A percentile compares a stretch with the other conserved stretches of the same genome.
These are phyloP conservation scores for Aquatica leii DNA, from an alignment of 2,888 invertebrate species.

Conservation along the genomic window DNA sequence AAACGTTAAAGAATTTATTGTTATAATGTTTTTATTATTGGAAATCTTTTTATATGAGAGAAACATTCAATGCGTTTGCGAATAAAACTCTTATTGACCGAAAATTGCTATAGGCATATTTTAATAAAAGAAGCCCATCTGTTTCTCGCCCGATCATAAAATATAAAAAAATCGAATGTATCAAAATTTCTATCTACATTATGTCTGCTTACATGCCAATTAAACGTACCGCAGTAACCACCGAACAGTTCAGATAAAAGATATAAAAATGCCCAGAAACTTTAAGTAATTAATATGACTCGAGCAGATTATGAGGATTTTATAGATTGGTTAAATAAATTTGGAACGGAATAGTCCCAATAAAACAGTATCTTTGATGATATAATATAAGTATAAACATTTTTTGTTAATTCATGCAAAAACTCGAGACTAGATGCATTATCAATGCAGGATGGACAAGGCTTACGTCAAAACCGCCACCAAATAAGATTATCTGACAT, in stretches of 20 bases:
- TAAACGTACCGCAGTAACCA: constrained; percentile 28
- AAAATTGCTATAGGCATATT: too few relatives aligned
- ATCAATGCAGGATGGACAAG: constrained; percentile 45
- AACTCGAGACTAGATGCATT: constrained; percentile 42
- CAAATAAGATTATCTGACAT: constrained; percentile 55
- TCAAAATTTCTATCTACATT: constrained; percentile 17
- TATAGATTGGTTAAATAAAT: constrained; percentile 36
- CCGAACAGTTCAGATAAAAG: constrained; percentile 31
- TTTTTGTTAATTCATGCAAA: constrained; percentile 48
- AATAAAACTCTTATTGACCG: too few relatives aligned
- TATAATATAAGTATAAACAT: constrained; percentile 32
- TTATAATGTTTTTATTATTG: too few relatives aligned
- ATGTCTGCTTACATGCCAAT: constrained; percentile 21
- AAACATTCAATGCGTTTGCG: too few relatives aligned
- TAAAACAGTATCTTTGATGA: constrained; percentile 31
- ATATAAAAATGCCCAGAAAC: constrained; percentile 40
- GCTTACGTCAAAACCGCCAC: constrained; percentile 47
- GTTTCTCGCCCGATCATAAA: constrained; percentile 16
- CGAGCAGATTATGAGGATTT: constrained; percentile 28
- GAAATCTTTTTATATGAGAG: too few relatives aligned
- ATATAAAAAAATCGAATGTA: constrained; percentile 14
- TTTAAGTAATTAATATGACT: constrained; percentile 42
- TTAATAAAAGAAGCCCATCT: not conserved
- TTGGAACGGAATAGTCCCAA: constrained; percentile 31
- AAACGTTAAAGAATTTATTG: too few relatives aligned